Conservation (phyloP, 1,140 invertebrate species). For the Lordiphosa collinella region DNA sequence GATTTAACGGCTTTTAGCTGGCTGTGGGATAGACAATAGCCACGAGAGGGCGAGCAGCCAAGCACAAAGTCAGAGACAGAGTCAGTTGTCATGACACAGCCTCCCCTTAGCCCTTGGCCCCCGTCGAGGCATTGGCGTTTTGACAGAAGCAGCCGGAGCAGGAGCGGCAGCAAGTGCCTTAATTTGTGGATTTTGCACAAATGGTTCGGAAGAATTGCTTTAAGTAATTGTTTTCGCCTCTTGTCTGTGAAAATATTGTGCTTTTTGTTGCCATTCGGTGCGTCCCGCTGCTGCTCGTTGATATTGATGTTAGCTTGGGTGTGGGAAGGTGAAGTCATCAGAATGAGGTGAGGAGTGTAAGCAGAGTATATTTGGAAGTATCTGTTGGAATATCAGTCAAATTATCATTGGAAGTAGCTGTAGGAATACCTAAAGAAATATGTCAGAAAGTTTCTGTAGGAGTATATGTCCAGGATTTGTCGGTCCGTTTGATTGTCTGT, state of each 20-base stretch:
- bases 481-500: no score
- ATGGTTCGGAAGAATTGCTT: conserved; percentile 76
- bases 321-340: neutral
- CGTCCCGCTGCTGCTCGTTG: conserved; percentile 12
- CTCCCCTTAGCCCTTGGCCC: neutral
- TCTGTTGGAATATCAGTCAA: no score
- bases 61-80: conserved; percentile 45
- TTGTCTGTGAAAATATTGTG: conserved; percentile 29
- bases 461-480: no score
- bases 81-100: conserved; percentile 43
- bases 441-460: no score
- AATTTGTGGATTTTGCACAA: conserved; percentile 74
- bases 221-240: conserved; percentile 68
- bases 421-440: no score
- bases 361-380: no score
- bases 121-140: conserved; percentile 6
- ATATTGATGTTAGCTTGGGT: conserved; percentile 4
- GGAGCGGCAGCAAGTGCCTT: conserved; percentile 53
- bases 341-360: neutral
- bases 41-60: conserved; percentile 7
- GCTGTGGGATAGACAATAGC: conserved; percentile 22
- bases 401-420: no score
- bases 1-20: conserved; percentile 55
- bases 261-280: conserved; percentile 23
- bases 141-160: conserved; percentile 12